A percentile compares a stretch with the other conserved stretches of the same genome.
These are phyloP conservation scores for Microplitis demolitor DNA, from an alignment of 1,140 invertebrate genomes.

Conservation along the genomic window DNA sequence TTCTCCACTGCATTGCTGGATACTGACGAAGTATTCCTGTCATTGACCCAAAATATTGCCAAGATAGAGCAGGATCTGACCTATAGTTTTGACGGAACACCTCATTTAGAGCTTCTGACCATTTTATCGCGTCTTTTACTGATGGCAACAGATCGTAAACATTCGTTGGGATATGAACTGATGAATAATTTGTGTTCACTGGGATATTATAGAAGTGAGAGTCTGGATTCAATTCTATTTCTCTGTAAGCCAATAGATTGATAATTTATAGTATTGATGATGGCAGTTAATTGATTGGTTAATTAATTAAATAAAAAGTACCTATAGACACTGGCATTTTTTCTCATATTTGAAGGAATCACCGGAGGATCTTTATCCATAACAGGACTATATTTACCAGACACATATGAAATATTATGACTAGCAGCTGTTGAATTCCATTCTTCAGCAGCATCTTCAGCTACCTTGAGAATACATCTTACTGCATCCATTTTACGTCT, in stretches of 20 bases:
- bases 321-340: constrained; percentile 38
- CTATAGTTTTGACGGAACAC: constrained; percentile 86
- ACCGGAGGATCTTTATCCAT: constrained; percentile 36
- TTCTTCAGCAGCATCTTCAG: constrained; percentile 68
- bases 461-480: constrained; percentile 73
- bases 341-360: constrained; percentile 36
- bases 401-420: constrained; percentile 67
- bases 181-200: constrained; percentile 82
- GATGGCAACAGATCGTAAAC: constrained; percentile 78
- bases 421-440: constrained; percentile 56
- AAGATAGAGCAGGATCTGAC: constrained; percentile 85
- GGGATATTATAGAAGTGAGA: constrained; percentile 84
- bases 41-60: constrained; percentile 96
- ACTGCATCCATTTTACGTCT: constrained; percentile 84
- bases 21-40: constrained; percentile 90
- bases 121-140: constrained; percentile 77
- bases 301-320: constrained; percentile 12
- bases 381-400: constrained; percentile 71
- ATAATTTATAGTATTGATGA: too few species aligned
- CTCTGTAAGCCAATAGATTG: constrained; percentile 23
- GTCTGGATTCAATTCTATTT: constrained; percentile 70
- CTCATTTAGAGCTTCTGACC: constrained; percentile 84
- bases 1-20: constrained; percentile 70
- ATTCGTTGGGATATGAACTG: constrained; percentile 93
- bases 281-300: neutral